These are phyloP conservation scores for Ispidina lecontei DNA, from an alignment of 2,797 vertebrate species.

Conservation along the genomic window DNA sequence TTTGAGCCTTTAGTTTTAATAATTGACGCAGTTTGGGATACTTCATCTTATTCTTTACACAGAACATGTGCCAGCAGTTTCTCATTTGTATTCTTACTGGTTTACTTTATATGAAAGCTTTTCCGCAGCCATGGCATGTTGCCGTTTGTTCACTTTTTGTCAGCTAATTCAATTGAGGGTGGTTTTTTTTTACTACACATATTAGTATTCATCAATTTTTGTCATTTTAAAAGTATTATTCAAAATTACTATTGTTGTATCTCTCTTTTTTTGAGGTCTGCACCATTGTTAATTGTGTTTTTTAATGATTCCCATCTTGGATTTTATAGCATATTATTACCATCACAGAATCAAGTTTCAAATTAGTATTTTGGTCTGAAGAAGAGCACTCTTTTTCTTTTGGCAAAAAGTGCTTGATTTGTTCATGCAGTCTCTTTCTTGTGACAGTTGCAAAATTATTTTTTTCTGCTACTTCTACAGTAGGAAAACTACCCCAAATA, in stretches of 20 bases:
- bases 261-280: conserved; percentile 39
- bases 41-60: conserved; percentile 48
- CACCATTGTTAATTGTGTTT: conserved; percentile 49
- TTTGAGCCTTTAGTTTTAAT: conserved; percentile 54
- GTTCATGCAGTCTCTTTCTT: neutral
- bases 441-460: neutral
- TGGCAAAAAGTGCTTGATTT: neutral
- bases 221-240: conserved; percentile 60
- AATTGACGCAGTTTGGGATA: conserved; percentile 55
- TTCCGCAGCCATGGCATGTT: neutral
- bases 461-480: neutral
- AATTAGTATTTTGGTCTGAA: conserved; percentile 58
- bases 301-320: conserved; percentile 32
- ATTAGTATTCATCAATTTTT: conserved; percentile 70
- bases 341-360: conserved; percentile 52
- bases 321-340: conserved; percentile 58
- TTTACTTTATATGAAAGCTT: conserved; percentile 58
- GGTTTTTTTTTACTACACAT: conserved; percentile 11
- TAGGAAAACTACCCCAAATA: neutral
- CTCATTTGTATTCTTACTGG: conserved; percentile 57
- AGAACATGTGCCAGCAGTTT: conserved; percentile 34
- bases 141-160: conserved; percentile 53
- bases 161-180: conserved; percentile 46
- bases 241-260: conserved; percentile 53
- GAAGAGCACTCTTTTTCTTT: neutral